phyloP scores from a whole-genome alignment of 2,888 invertebrate genomes.

The Drosophila emarginata region DNA sequence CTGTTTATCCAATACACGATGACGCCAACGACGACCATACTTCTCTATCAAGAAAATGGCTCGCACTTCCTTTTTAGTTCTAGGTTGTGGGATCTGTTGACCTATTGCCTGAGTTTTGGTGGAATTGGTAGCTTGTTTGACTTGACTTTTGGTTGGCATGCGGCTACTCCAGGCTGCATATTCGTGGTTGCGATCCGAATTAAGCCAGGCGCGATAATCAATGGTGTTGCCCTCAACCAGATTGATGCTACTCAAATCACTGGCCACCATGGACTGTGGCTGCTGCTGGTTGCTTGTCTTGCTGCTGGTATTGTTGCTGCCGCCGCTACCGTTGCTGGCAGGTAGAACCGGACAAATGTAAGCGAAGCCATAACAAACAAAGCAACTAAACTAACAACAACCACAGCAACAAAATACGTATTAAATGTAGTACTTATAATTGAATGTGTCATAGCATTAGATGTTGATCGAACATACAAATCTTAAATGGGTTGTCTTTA shows the following conservation, averaged over 20 bases:
- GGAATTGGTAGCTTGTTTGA: constrained; percentile 39
- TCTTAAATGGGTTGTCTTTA: constrained; percentile 17
- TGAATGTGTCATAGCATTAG: constrained; percentile 63
- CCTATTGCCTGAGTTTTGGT: constrained; percentile 55
- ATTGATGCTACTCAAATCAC: constrained; percentile 84
- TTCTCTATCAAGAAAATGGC: constrained; percentile 88
- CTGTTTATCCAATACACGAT: constrained; percentile 76
- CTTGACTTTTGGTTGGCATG: constrained; percentile 83
- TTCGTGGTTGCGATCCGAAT: constrained; percentile 87
- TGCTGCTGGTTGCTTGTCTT: too few species aligned
- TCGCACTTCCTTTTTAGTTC: constrained; percentile 60
- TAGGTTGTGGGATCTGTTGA: constrained; percentile 19
- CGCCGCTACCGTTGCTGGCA: constrained; percentile 58
- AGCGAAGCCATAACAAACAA: constrained; percentile 50
- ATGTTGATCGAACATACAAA: constrained; percentile 14
- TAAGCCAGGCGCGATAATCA: constrained; percentile 89
- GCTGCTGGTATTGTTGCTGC: constrained; percentile 13
- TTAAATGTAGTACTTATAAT: constrained; percentile 53
- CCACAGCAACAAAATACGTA: constrained; percentile 49
- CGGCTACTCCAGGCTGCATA: constrained; percentile 89
- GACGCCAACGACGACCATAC: constrained; percentile 88
- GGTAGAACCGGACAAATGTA: constrained; percentile 87
- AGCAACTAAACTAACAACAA: constrained; percentile 28
- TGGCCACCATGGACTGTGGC: constrained; percentile 81
- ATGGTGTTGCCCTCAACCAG: constrained; percentile 86